Evolutionary conservation across 2,888 invertebrate species (phyloP).

Genomic region (Autographa pulchrina): DNA sequence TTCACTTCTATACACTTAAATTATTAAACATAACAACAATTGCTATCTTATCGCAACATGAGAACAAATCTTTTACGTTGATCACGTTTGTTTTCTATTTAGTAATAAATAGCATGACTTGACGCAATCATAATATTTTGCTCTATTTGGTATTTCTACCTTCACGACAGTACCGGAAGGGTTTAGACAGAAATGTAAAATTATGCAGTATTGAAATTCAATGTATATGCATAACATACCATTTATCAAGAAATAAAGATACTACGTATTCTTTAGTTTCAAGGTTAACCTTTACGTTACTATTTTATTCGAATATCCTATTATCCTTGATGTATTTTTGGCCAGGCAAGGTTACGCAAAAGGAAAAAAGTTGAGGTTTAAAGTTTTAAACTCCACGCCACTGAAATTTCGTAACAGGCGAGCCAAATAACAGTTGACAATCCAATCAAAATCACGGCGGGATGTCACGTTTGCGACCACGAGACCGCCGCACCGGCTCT

Average conservation of each 20-base stretch:
- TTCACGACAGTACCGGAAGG: background rate
- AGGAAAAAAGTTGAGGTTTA: too few species aligned
- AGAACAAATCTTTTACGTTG: conserved; percentile 44
- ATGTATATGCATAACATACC: too few species aligned
- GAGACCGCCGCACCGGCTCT: background rate
- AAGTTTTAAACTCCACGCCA: background rate
- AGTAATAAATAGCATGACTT: conserved; percentile 23
- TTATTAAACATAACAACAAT: background rate
- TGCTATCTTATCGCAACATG: conserved; percentile 22
- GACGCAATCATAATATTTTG: background rate
- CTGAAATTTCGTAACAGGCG: background rate
- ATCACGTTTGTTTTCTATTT: conserved; percentile 49
- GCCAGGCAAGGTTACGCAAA: too few species aligned
- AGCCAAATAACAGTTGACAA: conserved; percentile 1
- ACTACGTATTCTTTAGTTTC: too few species aligned
- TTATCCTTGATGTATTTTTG: too few species aligned
- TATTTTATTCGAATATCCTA: too few species aligned
- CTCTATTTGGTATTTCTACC: background rate
- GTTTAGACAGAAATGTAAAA: too few species aligned
- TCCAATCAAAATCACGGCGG: background rate
- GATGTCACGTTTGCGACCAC: background rate
- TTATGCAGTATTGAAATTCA: too few species aligned
- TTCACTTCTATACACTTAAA: background rate
- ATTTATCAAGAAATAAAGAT: too few species aligned
- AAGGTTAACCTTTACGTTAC: too few species aligned